Evolutionary conservation across 2,113 vertebrate species (phyloP), one percentile per base, ranked within the genome.

Genomic region (Cryptotis parvus): DNA sequence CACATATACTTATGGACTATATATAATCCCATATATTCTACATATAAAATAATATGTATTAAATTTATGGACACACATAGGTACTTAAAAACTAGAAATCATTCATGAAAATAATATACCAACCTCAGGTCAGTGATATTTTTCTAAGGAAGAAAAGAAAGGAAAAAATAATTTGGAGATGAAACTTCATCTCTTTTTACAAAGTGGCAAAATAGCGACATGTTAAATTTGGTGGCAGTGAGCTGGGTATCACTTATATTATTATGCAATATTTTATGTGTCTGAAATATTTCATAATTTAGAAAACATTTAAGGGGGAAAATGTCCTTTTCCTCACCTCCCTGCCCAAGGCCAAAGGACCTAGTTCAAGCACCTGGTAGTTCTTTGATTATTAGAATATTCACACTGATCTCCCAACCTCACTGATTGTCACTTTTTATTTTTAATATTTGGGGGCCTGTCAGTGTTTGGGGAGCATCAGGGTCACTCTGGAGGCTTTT

Each of bases 231-330:
- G n/a, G n/a, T 61, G 31, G 26, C 37, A 15, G 22, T 69, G 45
- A 41, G 31, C 18, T 12, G 41, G 43, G 2, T 81, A 24, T 26
- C 10, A 66, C 24, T 73, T 70, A 89, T 29, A 45, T 58, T 69
- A 43, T 49, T 69, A 39, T 41, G 43, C 45, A 24, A 94, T 29
- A 24, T 63, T 82, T 86, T 83, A 43, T 58, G 12, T 88, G 14
- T 31, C 61, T 65, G 22, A 87, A 63, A 55, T 90, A 72, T 61
- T 90, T 85, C 41, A 86, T n/a, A 68, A 73, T 49, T 82, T 26
- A 81, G 66, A 82, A 82, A 22, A 1, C 2, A 61, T 31, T 77
- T 82, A 78, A 49, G 26, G 15, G 9, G 58, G 87, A 90, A 49
- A 61, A 33, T n/a, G n/a, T 63, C 92, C 39, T 16, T 63, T 27